These are phyloP conservation scores for Protonibea diacanthus DNA, from an alignment of 2,797 vertebrate genomes.

Conservation along the genomic window DNA sequence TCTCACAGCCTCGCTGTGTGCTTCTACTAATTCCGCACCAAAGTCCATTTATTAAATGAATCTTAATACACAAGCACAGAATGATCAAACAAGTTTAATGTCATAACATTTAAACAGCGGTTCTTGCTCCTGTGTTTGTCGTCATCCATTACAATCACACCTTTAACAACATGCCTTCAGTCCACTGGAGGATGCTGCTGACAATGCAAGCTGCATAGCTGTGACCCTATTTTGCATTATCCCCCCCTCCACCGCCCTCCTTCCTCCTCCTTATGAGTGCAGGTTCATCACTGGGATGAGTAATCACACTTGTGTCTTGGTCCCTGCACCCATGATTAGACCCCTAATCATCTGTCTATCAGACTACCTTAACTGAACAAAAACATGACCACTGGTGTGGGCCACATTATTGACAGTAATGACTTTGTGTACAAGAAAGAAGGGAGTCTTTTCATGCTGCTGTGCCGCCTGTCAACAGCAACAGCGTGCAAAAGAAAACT, in stretches of 20 bases:
- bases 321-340: conserved; percentile 35
- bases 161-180: conserved; percentile 11
- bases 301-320: conserved; percentile 32
- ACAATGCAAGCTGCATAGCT: conserved; percentile 37
- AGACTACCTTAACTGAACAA: conserved; percentile 32
- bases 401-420: conserved; percentile 34
- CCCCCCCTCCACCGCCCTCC: neutral
- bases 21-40: neutral
- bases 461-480: conserved; percentile 14
- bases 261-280: neutral
- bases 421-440: neutral
- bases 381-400: conserved; percentile 17
- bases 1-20: neutral
- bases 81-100: neutral
- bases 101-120: neutral
- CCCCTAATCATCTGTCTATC: conserved; percentile 46
- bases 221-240: conserved; percentile 55
- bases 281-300: conserved; percentile 46
- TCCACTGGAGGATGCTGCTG: conserved; percentile 47
- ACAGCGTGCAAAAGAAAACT: neutral
- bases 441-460: neutral
- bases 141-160: conserved; percentile 24
- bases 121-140: neutral
- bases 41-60: neutral
- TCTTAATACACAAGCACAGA: neutral